Percentiles rank a stretch among this genome's conserved stretches.
These are phyloP conservation scores for Phoebastria nigripes DNA, from an alignment of 2,797 vertebrate genomes.

Conservation along the genomic window DNA sequence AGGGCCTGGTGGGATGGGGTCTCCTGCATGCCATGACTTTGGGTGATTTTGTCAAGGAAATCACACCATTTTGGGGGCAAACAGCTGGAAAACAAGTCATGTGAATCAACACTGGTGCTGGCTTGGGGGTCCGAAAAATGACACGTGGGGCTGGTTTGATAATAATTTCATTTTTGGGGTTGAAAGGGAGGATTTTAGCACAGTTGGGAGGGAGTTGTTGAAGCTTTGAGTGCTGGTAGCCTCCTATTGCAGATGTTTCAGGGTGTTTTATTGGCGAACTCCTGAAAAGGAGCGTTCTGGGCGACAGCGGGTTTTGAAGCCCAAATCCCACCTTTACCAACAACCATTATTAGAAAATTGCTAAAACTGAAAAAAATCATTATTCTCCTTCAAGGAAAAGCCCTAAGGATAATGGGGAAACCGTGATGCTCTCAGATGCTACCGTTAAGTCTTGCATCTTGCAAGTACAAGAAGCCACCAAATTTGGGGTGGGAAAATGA, in stretches of 20 bases:
- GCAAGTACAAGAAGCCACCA: background rate
- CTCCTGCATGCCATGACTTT: background rate
- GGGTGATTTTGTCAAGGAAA: background rate
- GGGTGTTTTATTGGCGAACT: background rate
- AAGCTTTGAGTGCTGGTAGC: background rate
- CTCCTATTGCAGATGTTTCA: background rate
- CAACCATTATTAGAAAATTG: background rate
- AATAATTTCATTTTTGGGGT: background rate
- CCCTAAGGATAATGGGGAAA: rapidly evolving
- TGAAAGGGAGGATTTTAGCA: background rate
- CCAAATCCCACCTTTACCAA: background rate
- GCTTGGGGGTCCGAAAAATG: background rate
- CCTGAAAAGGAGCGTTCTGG: too few species aligned
- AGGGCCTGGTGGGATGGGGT: background rate
- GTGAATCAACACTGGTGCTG: background rate
- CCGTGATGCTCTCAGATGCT: background rate
- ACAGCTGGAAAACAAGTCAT: background rate
- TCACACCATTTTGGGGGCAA: background rate
- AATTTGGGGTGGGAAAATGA: background rate
- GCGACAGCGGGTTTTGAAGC: background rate
- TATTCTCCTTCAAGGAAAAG: background rate
- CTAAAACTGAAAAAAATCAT: background rate
- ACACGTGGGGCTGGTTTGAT: rapidly evolving
- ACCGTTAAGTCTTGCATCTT: background rate
- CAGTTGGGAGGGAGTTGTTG: background rate